These are phyloP conservation scores for Ricordea florida DNA, from an alignment of 92 coral and sea anemone genomes.

Conservation along the genomic window DNA sequence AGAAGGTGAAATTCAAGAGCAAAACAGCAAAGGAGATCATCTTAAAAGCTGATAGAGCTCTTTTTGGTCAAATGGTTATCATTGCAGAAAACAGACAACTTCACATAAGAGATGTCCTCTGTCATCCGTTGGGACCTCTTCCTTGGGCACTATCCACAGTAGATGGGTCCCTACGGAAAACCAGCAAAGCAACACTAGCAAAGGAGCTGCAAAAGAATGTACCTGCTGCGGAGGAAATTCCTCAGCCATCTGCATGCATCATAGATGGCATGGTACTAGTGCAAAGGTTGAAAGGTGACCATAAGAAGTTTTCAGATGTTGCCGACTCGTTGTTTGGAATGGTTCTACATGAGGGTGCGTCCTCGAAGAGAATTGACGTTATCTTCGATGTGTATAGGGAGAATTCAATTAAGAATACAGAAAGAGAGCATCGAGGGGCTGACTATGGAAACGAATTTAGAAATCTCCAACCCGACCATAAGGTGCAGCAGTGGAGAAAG, in stretches of 20 bases:
- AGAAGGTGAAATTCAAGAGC: too few species aligned
- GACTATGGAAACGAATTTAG: constrained; percentile 31
- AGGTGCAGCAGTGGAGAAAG: constrained; percentile 38
- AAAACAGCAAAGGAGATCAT: too few species aligned
- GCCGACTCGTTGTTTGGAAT: constrained; percentile 15
- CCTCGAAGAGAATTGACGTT: constrained; percentile 43
- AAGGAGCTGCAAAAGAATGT: constrained; percentile 46
- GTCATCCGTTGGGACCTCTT: too few species aligned
- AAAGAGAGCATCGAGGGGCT: constrained; percentile 44
- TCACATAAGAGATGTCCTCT: too few species aligned
- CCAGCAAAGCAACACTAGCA: constrained; percentile 10
- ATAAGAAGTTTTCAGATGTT: constrained; percentile 34
- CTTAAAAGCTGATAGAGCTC: too few species aligned
- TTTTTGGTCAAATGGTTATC: too few species aligned
- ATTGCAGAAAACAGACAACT: too few species aligned
- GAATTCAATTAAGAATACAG: constrained; percentile 54
- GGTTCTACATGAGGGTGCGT: constrained; percentile 28
- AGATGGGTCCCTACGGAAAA: too few species aligned
- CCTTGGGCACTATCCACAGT: too few species aligned
- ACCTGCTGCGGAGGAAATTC: constrained; percentile 23
- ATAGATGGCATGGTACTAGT: constrained; percentile 76
- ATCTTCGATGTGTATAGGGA: constrained; percentile 45
- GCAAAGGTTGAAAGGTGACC: constrained; percentile 58
- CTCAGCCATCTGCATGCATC: constrained; percentile 54
- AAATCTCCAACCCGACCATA: constrained; percentile 26